Evolutionary conservation across 92 coral and sea anemone genomes (phyloP).

Genomic region (Desmophyllum pertusum): DNA sequence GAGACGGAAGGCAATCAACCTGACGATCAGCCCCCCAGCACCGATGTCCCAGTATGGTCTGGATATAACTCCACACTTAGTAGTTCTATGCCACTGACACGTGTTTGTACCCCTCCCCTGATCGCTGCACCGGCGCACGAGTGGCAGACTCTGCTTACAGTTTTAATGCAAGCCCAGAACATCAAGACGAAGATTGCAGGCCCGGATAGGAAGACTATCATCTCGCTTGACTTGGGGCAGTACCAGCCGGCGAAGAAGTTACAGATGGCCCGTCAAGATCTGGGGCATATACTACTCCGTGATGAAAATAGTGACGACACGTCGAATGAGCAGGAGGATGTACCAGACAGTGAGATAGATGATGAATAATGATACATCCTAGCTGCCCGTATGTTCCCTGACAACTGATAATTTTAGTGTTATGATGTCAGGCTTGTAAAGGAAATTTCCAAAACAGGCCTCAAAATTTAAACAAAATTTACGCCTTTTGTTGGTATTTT

Average conservation of each 20-base stretch:
- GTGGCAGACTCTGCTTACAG: slow-evolving; percentile 49
- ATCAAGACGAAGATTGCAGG: slow-evolving; percentile 46
- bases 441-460: no score
- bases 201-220: slow-evolving; percentile 61
- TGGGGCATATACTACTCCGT: no score
- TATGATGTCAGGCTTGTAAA: no score
- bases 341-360: no score
- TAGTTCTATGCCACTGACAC: slow-evolving; percentile 20
- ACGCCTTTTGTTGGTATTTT: no score
- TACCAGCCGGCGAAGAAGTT: slow-evolving; percentile 50
- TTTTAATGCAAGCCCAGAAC: slow-evolving; percentile 21
- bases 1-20: slow-evolving; percentile 38
- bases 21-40: slow-evolving; percentile 30
- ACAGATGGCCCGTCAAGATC: slow-evolving; percentile 47
- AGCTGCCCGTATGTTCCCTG: no score
- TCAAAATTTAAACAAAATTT: no score
- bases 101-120: slow-evolving; percentile 31
- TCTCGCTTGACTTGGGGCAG: slow-evolving; percentile 52
- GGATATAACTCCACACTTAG: slow-evolving; percentile 55
- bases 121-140: slow-evolving; percentile 48
- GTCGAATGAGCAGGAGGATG: no score
- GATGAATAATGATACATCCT: no score
- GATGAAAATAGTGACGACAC: no score
- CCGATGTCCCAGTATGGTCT: slow-evolving; percentile 65
- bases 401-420: no score